Conservation (phyloP, 2,888 invertebrate species). For the Gasteruption jaculator region DNA sequence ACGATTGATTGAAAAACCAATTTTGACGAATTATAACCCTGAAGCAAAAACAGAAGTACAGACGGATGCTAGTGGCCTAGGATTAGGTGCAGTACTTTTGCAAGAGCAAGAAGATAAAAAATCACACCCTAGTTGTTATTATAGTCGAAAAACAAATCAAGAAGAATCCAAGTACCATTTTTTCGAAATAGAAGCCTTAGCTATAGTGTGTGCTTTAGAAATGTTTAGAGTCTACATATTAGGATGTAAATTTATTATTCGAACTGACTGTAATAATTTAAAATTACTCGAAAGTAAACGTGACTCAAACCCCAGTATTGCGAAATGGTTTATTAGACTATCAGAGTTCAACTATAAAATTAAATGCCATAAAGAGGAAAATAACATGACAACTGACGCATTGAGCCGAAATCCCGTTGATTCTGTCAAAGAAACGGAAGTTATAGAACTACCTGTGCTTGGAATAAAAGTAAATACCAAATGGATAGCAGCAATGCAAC, state of each 20-base stretch:
- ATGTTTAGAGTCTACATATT: constrained; percentile 20
- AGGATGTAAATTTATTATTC: constrained; percentile 20
- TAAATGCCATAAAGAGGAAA: constrained; percentile 24
- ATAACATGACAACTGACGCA: constrained; percentile 28
- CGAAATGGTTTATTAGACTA: constrained; percentile 16
- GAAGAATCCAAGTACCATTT: too few relatives aligned
- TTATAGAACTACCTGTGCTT: constrained; percentile 6
- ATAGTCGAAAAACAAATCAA: too few relatives aligned
- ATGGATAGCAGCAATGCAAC: constrained; percentile 22
- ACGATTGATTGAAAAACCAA: neutral
- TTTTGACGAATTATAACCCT: neutral
- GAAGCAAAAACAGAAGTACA: constrained; percentile 27
- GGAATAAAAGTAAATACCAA: constrained; percentile 18
- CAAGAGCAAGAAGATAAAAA: too few relatives aligned
- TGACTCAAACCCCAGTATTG: constrained; percentile 16
- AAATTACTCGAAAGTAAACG: constrained; percentile 7
- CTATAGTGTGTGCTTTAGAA: constrained; percentile 17
- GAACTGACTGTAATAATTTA: constrained; percentile 20
- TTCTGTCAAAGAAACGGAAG: constrained; percentile 12
- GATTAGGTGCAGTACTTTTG: too few relatives aligned
- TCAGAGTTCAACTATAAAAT: constrained; percentile 29
- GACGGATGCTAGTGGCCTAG: constrained; percentile 40
- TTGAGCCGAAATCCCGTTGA: constrained; percentile 25
- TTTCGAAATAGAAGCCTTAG: too few relatives aligned
- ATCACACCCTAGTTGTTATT: too few relatives aligned